Evolutionary conservation across 37 sponge, comb jelly and placozoan genomes (phyloP).

Genomic region (Hormiphora californensis): DNA sequence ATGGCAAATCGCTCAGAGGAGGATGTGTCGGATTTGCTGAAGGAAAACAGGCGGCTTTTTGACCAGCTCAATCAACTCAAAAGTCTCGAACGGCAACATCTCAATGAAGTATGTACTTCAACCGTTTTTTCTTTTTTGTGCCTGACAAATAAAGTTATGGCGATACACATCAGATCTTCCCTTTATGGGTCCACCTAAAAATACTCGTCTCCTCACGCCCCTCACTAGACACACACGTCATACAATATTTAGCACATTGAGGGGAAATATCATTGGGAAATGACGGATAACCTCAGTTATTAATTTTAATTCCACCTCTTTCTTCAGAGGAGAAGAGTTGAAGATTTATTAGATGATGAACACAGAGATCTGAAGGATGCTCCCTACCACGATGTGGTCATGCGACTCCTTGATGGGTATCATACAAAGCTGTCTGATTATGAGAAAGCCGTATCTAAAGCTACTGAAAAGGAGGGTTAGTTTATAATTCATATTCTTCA

Average conservation of each 20-base stretch:
- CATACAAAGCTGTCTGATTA: background rate
- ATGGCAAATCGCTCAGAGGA: no score
- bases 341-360: conserved; percentile 22
- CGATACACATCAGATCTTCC: background rate
- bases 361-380: background rate
- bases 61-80: conserved; percentile 45
- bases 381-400: conserved; percentile 46
- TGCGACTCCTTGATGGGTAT: background rate
- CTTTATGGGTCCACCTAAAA: background rate
- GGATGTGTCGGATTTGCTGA: conserved; percentile 7
- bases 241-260: no score
- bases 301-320: background rate
- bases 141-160: background rate
- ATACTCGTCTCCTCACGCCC: background rate
- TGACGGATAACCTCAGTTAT: background rate
- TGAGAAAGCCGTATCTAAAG: conserved; percentile 32
- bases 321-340: conserved; percentile 45
- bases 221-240: no score
- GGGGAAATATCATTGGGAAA: no score
- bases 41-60: conserved; percentile 31
- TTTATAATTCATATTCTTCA: background rate
- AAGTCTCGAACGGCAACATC: background rate
- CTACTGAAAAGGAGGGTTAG: conserved; percentile 39
- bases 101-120: background rate
- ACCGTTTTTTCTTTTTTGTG: background rate